These are phyloP conservation scores for Hyaena hyaena DNA, from an alignment of 2,113 vertebrate genomes.

Conservation along the genomic window DNA sequence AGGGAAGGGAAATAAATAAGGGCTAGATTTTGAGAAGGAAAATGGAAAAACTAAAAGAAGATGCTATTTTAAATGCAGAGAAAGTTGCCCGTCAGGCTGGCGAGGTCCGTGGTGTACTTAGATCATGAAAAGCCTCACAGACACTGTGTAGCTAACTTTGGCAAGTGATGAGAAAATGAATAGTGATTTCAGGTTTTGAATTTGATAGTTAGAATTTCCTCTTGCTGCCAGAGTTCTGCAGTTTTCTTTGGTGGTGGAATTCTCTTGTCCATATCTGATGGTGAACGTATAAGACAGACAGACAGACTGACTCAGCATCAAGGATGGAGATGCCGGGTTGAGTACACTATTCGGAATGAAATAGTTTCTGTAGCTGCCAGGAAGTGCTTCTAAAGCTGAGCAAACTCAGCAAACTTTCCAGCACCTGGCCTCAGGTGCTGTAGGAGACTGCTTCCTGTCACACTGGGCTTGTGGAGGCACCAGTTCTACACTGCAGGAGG, in stretches of 20 bases:
- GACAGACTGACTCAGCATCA: neutral
- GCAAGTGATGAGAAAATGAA: neutral
- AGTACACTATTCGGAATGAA: rapidly evolving
- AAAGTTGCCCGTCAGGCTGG: neutral
- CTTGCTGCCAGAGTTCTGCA: neutral
- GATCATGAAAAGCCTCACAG: neutral
- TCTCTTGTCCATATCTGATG: neutral
- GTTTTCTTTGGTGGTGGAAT: neutral
- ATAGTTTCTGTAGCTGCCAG: neutral
- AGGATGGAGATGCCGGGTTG: neutral
- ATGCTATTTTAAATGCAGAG: neutral
- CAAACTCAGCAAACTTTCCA: neutral
- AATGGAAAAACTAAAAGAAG: neutral
- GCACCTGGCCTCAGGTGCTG: neutral
- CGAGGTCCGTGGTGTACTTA: rapidly evolving
- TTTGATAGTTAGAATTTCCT: neutral
- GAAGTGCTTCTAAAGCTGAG: neutral
- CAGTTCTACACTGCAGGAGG: neutral
- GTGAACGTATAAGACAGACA: neutral
- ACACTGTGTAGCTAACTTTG: neutral
- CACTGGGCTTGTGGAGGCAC: neutral
- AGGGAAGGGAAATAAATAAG: neutral
- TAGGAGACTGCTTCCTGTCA: neutral
- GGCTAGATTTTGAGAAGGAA: neutral
- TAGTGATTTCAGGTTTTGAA: neutral